These are phyloP conservation scores for Natator depressus DNA, from an alignment of 2,113 vertebrate species.

Conservation along the genomic window DNA sequence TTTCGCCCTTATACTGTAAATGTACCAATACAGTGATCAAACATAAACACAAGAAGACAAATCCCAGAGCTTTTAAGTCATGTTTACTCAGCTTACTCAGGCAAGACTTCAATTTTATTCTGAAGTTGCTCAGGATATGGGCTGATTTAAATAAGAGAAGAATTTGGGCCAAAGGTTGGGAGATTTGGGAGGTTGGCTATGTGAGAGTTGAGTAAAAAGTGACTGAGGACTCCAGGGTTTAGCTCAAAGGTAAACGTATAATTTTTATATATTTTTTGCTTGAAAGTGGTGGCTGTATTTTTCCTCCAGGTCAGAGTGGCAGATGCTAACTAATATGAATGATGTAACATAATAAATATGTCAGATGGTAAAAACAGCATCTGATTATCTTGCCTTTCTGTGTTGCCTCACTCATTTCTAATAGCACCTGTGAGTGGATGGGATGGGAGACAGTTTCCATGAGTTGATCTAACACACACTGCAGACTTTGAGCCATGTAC, in stretches of 20 bases:
- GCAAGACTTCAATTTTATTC: background rate
- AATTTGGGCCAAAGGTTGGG: background rate
- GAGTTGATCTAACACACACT: conserved; percentile 43
- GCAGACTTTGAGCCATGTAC: background rate
- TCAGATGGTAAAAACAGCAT: conserved; percentile 25
- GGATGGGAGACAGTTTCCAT: conserved; percentile 23
- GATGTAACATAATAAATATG: conserved; percentile 46
- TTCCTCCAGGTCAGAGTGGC: background rate
- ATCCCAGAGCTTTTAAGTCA: background rate
- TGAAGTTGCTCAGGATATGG: background rate
- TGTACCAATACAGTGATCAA: background rate
- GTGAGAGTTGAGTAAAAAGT: no score
- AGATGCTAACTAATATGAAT: conserved; percentile 38
- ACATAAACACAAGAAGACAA: background rate
- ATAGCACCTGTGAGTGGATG: conserved; percentile 32
- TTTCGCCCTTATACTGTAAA: background rate
- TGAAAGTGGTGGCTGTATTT: background rate
- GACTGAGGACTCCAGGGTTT: background rate
- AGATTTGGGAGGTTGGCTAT: background rate
- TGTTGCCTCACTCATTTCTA: conserved; percentile 43
- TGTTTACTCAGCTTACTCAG: background rate
- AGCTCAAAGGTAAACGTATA: background rate
- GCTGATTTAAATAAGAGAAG: background rate
- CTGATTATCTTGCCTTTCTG: background rate
- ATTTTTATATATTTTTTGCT: background rate